Conservation (phyloP, 2,888 invertebrate genomes). For the Drosophila vallismaia region DNA sequence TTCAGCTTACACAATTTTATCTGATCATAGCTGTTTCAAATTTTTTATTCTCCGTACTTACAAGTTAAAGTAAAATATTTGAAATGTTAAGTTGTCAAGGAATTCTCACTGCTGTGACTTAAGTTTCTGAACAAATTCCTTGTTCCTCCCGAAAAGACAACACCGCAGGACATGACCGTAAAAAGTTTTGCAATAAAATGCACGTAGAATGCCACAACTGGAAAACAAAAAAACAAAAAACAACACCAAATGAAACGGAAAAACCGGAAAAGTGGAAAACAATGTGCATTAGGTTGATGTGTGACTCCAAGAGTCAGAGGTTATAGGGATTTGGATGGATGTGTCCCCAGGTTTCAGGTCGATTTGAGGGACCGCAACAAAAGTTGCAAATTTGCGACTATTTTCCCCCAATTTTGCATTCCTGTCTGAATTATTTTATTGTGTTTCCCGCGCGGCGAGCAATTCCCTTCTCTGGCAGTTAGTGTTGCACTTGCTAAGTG, state of each 20-base stretch:
- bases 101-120: background rate
- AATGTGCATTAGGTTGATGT: conserved; percentile 46
- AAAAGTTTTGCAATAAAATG: conserved; percentile 61
- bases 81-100: background rate
- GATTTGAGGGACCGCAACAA: conserved; percentile 44
- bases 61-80: background rate
- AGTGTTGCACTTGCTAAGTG: conserved; percentile 26
- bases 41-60: no score
- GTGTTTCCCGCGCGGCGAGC: conserved; percentile 20
- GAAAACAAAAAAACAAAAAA: conserved; percentile 8
- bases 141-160: conserved; percentile 23
- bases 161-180: conserved; percentile 21
- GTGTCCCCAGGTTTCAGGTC: conserved; percentile 37
- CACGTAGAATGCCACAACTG: conserved; percentile 38
- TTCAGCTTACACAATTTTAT: no score
- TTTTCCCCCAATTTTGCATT: conserved; percentile 41
- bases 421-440: conserved; percentile 52
- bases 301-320: conserved; percentile 1
- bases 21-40: no score
- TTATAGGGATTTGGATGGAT: conserved; percentile 3
- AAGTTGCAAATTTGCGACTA: conserved; percentile 36
- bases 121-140: conserved; percentile 19
- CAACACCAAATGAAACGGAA: background rate
- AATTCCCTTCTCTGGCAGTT: conserved; percentile 32
- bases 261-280: conserved; percentile 17